Conservation (phyloP, 2,888 invertebrate genomes). For the Globia sparganii region DNA sequence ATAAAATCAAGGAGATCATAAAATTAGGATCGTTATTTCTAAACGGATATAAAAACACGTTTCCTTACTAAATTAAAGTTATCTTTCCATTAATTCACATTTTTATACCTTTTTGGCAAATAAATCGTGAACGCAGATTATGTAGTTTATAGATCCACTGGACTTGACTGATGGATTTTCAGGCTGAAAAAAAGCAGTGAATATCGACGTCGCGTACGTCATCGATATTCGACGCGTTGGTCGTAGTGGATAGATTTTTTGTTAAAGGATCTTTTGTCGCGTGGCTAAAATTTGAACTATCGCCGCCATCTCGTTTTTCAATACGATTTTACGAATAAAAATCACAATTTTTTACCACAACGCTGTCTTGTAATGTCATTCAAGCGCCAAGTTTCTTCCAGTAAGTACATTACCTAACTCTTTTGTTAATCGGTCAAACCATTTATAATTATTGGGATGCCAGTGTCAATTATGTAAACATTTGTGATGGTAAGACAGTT, state of each 20-base stretch:
- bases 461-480: background rate
- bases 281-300: background rate
- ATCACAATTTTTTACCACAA: background rate
- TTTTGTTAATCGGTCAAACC: background rate
- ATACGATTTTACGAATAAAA: too few relatives aligned
- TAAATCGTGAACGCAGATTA: too few relatives aligned
- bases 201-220: background rate
- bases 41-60: background rate
- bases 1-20: background rate
- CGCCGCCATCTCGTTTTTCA: background rate
- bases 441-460: background rate
- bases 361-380: background rate
- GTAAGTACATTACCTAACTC: background rate
- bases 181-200: background rate
- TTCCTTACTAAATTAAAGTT: background rate
- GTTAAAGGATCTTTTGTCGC: background rate
- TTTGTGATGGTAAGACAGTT: conserved; percentile 1
- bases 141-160: too few relatives aligned
- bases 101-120: too few relatives aligned
- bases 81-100: too few relatives aligned
- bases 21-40: background rate
- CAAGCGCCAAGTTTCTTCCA: background rate
- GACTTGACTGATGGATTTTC: background rate
- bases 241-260: background rate
- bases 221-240: too few relatives aligned